Conservation (phyloP, 1,140 invertebrate species). For the Drosophila kohkoa region DNA sequence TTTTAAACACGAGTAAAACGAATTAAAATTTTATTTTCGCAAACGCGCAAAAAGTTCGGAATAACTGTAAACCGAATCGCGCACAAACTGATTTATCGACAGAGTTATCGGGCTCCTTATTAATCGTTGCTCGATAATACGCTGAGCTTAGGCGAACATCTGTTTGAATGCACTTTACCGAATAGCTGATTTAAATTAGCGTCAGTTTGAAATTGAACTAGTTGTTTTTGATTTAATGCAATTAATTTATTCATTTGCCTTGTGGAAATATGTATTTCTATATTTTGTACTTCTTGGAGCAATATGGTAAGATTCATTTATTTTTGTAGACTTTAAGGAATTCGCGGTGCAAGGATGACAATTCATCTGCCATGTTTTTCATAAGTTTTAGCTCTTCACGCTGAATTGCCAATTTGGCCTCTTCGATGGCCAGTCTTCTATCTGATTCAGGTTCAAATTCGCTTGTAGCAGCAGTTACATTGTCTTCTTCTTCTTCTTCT, state of each 20-base stretch:
- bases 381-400: slow-evolving; percentile 40
- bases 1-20: not conserved
- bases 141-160: not conserved
- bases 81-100: not conserved
- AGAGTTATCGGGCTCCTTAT: not conserved
- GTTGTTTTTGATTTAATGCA: too few relatives aligned
- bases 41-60: not conserved
- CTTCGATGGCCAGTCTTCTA: slow-evolving; percentile 28
- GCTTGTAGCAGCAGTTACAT: not conserved
- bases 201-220: too few relatives aligned
- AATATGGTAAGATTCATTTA: too few relatives aligned
- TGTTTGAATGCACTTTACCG: not conserved
- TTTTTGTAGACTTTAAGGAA: slow-evolving; percentile 28
- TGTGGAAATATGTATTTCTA: too few relatives aligned
- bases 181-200: too few relatives aligned
- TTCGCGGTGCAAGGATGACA: slow-evolving; percentile 34
- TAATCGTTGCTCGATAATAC: not conserved
- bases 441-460: not conserved
- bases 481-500: not conserved
- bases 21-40: not conserved
- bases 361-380: slow-evolving; percentile 34
- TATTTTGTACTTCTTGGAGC: too few relatives aligned
- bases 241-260: too few relatives aligned
- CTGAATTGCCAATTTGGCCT: slow-evolving; percentile 35
- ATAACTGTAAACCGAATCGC: not conserved